A percentile compares a stretch with the other conserved stretches of the same genome.
Evolutionary conservation across 1,140 invertebrate species (phyloP).

Genomic region (Samia ricini): DNA sequence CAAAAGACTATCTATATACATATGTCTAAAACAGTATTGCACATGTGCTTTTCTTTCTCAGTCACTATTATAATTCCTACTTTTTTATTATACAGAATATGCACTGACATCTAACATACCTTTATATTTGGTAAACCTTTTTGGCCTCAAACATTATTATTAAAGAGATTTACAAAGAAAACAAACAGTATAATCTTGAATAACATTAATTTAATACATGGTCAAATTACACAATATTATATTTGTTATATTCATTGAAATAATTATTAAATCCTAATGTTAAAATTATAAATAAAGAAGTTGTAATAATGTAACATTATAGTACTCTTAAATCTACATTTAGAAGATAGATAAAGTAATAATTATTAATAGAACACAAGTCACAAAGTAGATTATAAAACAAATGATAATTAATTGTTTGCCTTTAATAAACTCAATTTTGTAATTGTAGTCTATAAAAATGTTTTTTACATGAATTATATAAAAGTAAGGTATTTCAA

Average conservation of each 20-base stretch:
- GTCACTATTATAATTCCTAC: too few species aligned
- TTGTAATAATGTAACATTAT: slow-evolving; percentile 15
- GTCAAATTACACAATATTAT: slow-evolving; percentile 23
- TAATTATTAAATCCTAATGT: slow-evolving; percentile 13
- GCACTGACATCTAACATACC: too few species aligned
- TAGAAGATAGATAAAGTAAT: background rate
- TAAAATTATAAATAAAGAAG: background rate
- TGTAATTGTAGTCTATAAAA: too few species aligned
- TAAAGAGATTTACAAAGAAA: background rate
- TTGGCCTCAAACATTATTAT: background rate
- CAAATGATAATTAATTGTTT: too few species aligned
- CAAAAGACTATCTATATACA: too few species aligned
- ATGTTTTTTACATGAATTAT: too few species aligned
- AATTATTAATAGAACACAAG: background rate
- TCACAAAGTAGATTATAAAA: too few species aligned
- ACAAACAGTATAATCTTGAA: background rate
- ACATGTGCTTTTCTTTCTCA: too few species aligned
- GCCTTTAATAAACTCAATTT: too few species aligned
- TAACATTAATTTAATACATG: slow-evolving; percentile 23
- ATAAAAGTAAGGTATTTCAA: background rate
- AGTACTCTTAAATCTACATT: slow-evolving; percentile 13
- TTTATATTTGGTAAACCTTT: too few species aligned
- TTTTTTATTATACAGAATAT: too few species aligned
- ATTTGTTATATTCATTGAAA: slow-evolving; percentile 10
- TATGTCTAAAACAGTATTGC: too few species aligned